phyloP scores from a whole-genome alignment of 2,113 vertebrate species.

The Vulpes ferrilata region DNA sequence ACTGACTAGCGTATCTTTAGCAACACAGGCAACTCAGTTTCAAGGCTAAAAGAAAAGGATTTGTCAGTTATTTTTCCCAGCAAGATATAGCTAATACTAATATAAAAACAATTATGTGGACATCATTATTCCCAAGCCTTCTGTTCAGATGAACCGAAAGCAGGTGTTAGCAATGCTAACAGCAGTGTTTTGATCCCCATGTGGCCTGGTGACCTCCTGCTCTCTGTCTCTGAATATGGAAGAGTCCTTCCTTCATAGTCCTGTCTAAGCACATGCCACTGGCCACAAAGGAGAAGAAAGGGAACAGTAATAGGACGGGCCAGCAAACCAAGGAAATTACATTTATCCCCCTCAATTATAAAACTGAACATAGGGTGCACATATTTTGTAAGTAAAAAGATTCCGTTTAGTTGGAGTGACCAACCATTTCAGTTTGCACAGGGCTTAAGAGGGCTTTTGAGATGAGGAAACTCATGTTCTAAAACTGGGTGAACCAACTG shows the following conservation, averaged over 20 bases:
- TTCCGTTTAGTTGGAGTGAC: not conserved
- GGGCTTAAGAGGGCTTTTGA: not conserved
- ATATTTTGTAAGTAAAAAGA: not conserved
- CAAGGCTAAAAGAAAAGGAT: not conserved
- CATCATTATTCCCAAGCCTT: not conserved
- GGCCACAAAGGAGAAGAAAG: conserved; percentile 20
- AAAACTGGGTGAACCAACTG: not conserved
- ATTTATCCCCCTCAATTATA: not conserved
- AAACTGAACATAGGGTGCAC: not conserved
- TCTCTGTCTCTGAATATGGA: conserved; percentile 19
- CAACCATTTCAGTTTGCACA: not conserved
- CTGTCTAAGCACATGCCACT: not conserved
- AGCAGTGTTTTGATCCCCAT: not conserved
- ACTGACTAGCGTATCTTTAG: not conserved
- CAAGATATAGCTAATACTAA: not conserved
- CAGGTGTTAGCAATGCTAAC: not conserved
- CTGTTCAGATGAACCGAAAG: conserved; percentile 48
- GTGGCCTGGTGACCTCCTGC: not conserved
- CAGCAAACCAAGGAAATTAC: not conserved
- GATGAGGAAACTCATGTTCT: not conserved
- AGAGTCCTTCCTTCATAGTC: not conserved
- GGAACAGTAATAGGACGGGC: not conserved
- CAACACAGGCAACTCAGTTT: not conserved
- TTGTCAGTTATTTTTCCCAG: not conserved
- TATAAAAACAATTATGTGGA: conserved; percentile 18